phyloP scores from a whole-genome alignment of 2,888 invertebrate genomes.

The Catocala fraxini region DNA sequence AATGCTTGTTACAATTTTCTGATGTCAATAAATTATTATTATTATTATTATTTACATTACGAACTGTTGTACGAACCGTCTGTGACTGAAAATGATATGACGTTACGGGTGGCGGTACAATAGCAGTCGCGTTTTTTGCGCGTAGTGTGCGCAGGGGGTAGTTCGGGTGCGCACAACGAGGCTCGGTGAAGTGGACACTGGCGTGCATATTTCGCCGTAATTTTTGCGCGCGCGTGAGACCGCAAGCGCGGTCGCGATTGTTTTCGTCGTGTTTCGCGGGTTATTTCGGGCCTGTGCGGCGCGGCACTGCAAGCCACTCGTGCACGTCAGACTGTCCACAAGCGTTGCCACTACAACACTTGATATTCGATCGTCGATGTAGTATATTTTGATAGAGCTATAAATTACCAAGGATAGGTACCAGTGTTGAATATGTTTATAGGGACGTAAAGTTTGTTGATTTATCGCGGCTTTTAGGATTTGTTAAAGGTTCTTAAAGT shows the following conservation, averaged over 20 bases:
- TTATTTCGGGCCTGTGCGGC: conserved; percentile 81
- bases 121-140: conserved; percentile 16
- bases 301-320: conserved; percentile 77
- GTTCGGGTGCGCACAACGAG: conserved; percentile 24
- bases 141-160: conserved; percentile 23
- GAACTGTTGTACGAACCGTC: too few relatives aligned
- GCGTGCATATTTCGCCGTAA: conserved; percentile 77
- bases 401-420: conserved; percentile 20
- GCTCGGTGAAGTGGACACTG: conserved; percentile 46
- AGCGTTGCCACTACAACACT: conserved; percentile 68
- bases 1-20: too few relatives aligned
- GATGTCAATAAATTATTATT: too few relatives aligned
- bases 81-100: too few relatives aligned
- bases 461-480: conserved; percentile 8
- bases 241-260: conserved; percentile 81
- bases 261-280: conserved; percentile 86
- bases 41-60: too few relatives aligned
- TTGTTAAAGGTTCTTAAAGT: too few relatives aligned
- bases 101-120: too few relatives aligned
- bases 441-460: conserved; percentile 1
- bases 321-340: conserved; percentile 75
- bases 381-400: conserved; percentile 36
- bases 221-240: conserved; percentile 79
- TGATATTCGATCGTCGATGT: conserved; percentile 64
- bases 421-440: conserved; percentile 9